These are phyloP conservation scores for Pipistrellus nathusii DNA, from an alignment of 2,797 vertebrate genomes.

Conservation along the genomic window DNA sequence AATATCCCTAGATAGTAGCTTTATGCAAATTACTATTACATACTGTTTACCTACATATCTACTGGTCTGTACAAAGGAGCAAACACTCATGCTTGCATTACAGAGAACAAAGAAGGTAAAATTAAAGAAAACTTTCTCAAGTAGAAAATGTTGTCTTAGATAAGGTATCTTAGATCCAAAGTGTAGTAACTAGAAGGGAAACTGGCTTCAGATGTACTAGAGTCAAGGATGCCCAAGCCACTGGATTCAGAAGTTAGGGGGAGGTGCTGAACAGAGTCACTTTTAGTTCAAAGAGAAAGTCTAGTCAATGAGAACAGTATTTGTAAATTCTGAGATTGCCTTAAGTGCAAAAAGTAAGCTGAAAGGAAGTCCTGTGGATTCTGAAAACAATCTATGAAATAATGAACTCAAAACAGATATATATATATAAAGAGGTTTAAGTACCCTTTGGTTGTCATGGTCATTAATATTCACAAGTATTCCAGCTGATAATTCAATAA, in stretches of 20 bases:
- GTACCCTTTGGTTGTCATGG: neutral
- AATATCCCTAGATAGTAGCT: conserved; percentile 33
- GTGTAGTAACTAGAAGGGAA: neutral
- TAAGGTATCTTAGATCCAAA: neutral
- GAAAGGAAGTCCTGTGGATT: neutral
- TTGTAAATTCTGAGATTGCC: neutral
- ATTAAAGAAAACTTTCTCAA: neutral
- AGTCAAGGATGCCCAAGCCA: neutral
- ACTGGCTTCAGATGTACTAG: neutral
- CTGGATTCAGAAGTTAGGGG: neutral
- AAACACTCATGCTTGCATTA: neutral
- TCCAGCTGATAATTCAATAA: neutral
- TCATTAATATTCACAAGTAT: neutral
- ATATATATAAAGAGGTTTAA: neutral
- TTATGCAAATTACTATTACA: conserved; percentile 29
- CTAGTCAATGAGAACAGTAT: neutral
- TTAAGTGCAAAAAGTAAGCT: neutral
- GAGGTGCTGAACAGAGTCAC: neutral
- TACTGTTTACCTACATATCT: conserved; percentile 27
- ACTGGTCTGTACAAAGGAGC: neutral
- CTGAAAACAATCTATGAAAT: neutral
- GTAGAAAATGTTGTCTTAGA: neutral
- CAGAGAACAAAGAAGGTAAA: conserved; percentile 2
- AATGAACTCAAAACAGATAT: neutral
- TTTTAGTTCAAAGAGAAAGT: neutral